A percentile compares a stretch with the other conserved stretches of the same genome.
phyloP scores from a whole-genome alignment of 2,113 vertebrate species.

The Budorcas taxicolor region DNA sequence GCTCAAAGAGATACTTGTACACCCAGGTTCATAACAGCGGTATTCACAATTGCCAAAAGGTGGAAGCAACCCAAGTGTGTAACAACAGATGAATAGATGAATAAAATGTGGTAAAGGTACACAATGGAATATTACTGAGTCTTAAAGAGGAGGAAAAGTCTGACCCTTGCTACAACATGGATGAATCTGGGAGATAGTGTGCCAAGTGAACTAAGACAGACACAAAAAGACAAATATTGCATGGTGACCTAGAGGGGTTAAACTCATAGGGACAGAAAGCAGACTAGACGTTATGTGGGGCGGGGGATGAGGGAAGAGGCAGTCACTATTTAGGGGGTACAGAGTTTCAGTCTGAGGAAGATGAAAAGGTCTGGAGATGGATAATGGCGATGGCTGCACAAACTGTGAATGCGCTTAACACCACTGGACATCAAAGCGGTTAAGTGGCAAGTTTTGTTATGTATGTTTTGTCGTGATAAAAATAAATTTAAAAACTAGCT shows the following conservation, averaged over 20 bases:
- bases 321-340: background rate
- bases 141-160: background rate
- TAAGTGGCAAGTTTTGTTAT: background rate
- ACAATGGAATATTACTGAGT: background rate
- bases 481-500: background rate
- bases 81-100: background rate
- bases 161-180: background rate
- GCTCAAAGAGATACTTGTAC: background rate
- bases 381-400: background rate
- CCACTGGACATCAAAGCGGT: background rate
- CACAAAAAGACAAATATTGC: background rate
- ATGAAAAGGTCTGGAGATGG: background rate
- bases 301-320: accelerated
- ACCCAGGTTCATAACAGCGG: background rate
- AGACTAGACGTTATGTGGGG: background rate
- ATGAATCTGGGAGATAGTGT: background rate
- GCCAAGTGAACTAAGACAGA: background rate
- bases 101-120: background rate
- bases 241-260: background rate
- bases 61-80: background rate
- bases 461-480: background rate
- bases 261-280: background rate
- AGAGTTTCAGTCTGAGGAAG: background rate
- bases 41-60: background rate
- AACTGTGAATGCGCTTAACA: background rate